A percentile compares a stretch with the other conserved stretches of the same genome.
These are phyloP conservation scores for Sebastes diploproa DNA, from an alignment of 2,797 vertebrate species.

Conservation along the genomic window DNA sequence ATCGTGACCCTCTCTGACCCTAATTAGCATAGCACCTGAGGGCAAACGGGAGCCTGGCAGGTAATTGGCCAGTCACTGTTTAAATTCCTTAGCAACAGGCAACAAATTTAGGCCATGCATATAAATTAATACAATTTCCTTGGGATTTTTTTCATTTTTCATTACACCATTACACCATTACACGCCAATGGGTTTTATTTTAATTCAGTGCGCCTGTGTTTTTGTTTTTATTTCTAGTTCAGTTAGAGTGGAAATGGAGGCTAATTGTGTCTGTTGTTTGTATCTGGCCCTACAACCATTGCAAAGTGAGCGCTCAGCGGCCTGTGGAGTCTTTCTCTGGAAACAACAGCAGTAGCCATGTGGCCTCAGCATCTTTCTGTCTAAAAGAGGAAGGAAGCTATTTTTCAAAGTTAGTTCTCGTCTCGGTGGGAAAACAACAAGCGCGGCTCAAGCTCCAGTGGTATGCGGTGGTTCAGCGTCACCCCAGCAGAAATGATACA, in stretches of 20 bases:
- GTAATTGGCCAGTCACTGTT: constrained; percentile 67
- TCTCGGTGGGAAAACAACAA: background rate
- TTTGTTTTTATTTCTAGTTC: constrained; percentile 57
- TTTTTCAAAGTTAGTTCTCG: constrained; percentile 39
- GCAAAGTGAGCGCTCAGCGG: constrained; percentile 34
- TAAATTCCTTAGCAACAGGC: constrained; percentile 65
- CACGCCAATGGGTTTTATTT: constrained; percentile 62
- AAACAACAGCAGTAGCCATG: constrained; percentile 10
- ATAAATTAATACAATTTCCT: constrained; percentile 67
- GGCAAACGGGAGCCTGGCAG: constrained; percentile 38
- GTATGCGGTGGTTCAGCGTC: constrained; percentile 4
- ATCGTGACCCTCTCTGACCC: constrained; percentile 65
- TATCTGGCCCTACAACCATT: constrained; percentile 28
- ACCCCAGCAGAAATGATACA: constrained; percentile 13
- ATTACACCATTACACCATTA: too few species aligned
- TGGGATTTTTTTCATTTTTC: constrained; percentile 68
- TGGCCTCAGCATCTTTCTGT: constrained; percentile 38
- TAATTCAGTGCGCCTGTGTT: constrained; percentile 45
- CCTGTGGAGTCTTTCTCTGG: background rate
- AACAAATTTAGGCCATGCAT: constrained; percentile 73
- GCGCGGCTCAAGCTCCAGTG: background rate
- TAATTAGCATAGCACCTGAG: constrained; percentile 76
- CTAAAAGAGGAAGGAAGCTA: constrained; percentile 21
- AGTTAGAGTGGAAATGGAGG: constrained; percentile 28
- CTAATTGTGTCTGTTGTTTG: constrained; percentile 30